These are phyloP conservation scores for Apodemus sylvaticus DNA, from an alignment of 2,113 vertebrate genomes.

Conservation along the genomic window DNA sequence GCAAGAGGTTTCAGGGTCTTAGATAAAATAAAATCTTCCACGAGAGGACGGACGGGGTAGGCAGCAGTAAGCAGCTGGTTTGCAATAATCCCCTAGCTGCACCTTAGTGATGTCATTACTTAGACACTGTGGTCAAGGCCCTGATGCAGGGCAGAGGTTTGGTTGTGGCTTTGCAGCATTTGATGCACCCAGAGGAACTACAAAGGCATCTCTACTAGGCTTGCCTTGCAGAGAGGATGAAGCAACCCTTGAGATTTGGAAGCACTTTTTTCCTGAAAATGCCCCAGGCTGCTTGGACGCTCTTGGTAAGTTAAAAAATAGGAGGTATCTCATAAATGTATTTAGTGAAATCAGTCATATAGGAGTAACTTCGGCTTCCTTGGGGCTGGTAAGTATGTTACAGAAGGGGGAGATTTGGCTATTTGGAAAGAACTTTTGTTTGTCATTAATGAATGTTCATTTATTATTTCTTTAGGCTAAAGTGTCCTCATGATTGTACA, in stretches of 20 bases:
- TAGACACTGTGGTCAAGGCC: neutral
- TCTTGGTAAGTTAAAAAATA: neutral
- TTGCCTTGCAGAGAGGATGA: neutral
- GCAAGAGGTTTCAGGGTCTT: neutral
- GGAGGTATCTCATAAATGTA: neutral
- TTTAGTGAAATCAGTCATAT: neutral
- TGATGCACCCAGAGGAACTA: neutral
- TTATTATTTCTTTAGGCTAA: neutral
- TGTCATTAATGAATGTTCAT: neutral
- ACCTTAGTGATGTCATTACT: neutral
- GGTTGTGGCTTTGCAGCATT: too few relatives aligned
- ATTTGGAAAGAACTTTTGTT: neutral
- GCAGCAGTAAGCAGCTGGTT: neutral
- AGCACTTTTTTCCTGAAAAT: neutral
- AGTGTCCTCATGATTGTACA: slow-evolving; percentile 38
- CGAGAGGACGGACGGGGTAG: neutral
- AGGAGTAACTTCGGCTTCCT: neutral
- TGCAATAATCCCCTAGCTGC: neutral
- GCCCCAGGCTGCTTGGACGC: neutral
- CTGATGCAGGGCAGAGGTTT: neutral
- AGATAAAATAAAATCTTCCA: neutral
- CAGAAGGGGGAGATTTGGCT: neutral
- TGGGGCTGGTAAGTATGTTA: neutral
- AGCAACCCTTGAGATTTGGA: neutral
- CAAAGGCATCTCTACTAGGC: neutral